Conservation (phyloP, 2,888 invertebrate genomes). For the Drosophila nr. perissopoda region DNA sequence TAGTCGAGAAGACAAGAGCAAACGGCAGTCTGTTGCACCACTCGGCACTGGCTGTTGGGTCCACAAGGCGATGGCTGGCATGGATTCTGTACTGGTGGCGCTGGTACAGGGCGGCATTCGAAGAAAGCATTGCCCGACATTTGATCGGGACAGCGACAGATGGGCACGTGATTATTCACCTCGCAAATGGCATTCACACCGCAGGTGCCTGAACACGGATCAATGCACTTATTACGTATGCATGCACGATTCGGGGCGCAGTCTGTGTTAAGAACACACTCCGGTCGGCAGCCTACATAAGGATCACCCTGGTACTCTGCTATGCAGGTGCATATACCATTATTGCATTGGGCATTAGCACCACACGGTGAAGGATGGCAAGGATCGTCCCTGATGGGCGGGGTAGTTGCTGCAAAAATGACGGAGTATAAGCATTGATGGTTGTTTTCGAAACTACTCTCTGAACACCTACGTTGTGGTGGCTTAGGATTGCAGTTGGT, state of each 20-base stretch:
- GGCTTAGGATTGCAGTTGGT: constrained; percentile 84
- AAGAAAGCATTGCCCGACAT: constrained; percentile 93
- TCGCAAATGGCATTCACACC: constrained; percentile 92
- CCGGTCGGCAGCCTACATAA: constrained; percentile 90
- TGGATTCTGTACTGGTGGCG: constrained; percentile 86
- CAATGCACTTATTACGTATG: constrained; percentile 89
- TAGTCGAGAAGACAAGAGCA: constrained; percentile 88
- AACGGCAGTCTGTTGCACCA: constrained; percentile 87
- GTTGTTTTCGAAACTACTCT: not conserved
- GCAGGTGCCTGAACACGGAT: constrained; percentile 91
- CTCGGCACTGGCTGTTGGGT: constrained; percentile 89
- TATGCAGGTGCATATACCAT: constrained; percentile 89
- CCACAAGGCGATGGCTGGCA: constrained; percentile 91
- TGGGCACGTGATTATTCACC: constrained; percentile 91
- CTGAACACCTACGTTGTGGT: constrained; percentile 76
- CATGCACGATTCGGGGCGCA: constrained; percentile 90
- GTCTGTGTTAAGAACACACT: constrained; percentile 91
- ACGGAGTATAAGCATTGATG: constrained; percentile 8
- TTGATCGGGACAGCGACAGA: constrained; percentile 90
- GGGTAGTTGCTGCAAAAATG: constrained; percentile 66
- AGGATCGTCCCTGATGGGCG: constrained; percentile 84
- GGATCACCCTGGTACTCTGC: constrained; percentile 91
- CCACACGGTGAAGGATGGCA: constrained; percentile 92
- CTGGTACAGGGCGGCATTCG: constrained; percentile 86
- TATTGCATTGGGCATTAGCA: constrained; percentile 89